A percentile compares a stretch with the other conserved stretches of the same genome.
These are phyloP conservation scores for Syrrhaptes paradoxus DNA, from an alignment of 2,113 vertebrate genomes.

Conservation along the genomic window DNA sequence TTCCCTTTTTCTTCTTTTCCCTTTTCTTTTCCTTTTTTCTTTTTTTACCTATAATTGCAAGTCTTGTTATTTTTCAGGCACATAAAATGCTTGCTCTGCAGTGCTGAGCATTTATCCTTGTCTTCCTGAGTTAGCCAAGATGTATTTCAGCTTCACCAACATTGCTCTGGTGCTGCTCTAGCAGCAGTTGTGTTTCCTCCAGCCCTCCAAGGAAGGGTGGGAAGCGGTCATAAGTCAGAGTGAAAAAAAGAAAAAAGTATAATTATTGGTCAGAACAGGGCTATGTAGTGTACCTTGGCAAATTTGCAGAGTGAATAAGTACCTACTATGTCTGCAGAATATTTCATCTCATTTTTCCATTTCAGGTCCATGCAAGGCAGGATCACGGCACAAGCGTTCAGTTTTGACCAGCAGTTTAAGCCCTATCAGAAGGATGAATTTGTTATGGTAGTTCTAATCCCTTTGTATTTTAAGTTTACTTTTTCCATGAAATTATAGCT, in stretches of 20 bases:
- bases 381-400: conserved; percentile 72
- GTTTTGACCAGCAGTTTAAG: conserved; percentile 79
- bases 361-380: conserved; percentile 81
- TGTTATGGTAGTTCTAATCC: conserved; percentile 67
- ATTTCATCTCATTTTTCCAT: background rate
- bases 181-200: background rate
- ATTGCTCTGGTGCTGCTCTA: background rate
- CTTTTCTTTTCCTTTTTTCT: rapidly evolving
- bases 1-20: too few species aligned
- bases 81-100: background rate
- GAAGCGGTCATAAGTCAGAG: background rate
- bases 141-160: background rate
- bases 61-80: background rate
- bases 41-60: too few species aligned
- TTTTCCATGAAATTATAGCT: background rate
- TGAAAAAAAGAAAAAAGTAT: background rate
- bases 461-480: background rate
- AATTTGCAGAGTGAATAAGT: background rate
- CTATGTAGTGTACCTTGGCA: background rate
- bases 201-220: background rate
- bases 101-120: background rate
- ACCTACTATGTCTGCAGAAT: background rate
- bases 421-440: conserved; percentile 77
- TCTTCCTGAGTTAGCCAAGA: background rate
- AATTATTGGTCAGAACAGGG: background rate